These are phyloP conservation scores for Mesoligia furuncula DNA, from an alignment of 2,888 invertebrate genomes.

Conservation along the genomic window DNA sequence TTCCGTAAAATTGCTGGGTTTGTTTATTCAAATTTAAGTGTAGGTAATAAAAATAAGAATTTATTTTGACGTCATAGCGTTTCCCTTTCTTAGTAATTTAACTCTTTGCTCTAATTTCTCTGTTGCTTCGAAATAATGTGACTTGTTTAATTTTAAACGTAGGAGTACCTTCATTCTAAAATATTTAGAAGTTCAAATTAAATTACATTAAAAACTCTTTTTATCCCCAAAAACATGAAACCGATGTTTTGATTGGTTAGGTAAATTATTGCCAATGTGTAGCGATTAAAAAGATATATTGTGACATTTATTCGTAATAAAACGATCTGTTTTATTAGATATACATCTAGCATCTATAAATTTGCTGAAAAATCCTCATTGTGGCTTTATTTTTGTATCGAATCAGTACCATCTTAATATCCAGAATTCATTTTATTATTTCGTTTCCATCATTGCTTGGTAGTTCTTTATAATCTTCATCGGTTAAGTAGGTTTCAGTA, in stretches of 20 bases:
- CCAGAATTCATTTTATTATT: background rate
- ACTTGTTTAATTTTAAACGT: background rate
- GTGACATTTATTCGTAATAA: slow-evolving; percentile 35
- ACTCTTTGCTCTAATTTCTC: slow-evolving; percentile 6
- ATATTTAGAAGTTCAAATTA: slow-evolving; percentile 5
- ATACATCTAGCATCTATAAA: slow-evolving; percentile 18
- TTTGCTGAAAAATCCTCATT: background rate
- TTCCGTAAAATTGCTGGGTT: slow-evolving; percentile 56
- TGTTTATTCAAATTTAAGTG: slow-evolving; percentile 50
- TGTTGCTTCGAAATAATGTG: background rate
- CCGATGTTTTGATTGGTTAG: slow-evolving; percentile 29
- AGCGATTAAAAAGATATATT: slow-evolving; percentile 41
- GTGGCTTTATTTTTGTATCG: slow-evolving; percentile 2
- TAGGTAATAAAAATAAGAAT: slow-evolving; percentile 27
- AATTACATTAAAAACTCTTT: background rate
- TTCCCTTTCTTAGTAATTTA: slow-evolving; percentile 24
- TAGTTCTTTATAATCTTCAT: background rate
- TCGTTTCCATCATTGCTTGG: slow-evolving; percentile 10
- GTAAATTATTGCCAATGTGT: slow-evolving; percentile 36
- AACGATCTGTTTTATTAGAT: slow-evolving; percentile 25
- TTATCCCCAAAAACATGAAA: slow-evolving; percentile 17
- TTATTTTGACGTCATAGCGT: slow-evolving; percentile 29
- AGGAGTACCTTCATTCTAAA: background rate
- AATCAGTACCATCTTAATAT: background rate
- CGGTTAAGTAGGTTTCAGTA: background rate